A percentile compares a stretch with the other conserved stretches of the same genome.
These are phyloP conservation scores for Channa maculata DNA, from an alignment of 2,113 vertebrate species.

Conservation along the genomic window DNA sequence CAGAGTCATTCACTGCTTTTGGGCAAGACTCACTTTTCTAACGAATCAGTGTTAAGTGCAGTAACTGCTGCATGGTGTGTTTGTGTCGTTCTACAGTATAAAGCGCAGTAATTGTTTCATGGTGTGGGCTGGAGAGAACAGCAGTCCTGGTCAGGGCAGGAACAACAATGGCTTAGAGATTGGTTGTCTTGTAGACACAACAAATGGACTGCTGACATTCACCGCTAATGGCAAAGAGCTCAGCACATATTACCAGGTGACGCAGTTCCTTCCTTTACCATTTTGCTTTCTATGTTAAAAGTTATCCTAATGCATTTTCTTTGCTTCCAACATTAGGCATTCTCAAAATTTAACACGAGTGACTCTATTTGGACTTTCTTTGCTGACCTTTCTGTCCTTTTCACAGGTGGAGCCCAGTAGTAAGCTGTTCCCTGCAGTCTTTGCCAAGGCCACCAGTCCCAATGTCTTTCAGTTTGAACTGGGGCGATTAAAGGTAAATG, in stretches of 20 bases:
- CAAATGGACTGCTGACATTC: constrained; percentile 92
- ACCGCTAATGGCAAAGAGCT: constrained; percentile 96
- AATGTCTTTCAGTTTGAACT: constrained; percentile 97
- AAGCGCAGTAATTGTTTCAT: constrained; percentile 99
- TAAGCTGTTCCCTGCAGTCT: constrained; percentile 96
- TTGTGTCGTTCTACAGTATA: constrained; percentile 80
- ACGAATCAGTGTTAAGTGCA: no score
- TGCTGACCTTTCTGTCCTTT: not conserved
- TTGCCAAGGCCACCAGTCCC: constrained; percentile 95
- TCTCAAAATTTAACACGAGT: no score
- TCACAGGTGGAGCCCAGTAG: constrained; percentile 95
- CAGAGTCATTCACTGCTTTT: no score
- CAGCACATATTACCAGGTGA: constrained; percentile 93
- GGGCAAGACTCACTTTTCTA: no score
- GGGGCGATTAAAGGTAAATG: constrained; percentile 92
- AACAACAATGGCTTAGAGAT: constrained; percentile 96
- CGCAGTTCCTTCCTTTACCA: no score
- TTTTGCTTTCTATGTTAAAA: no score
- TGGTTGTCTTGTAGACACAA: constrained; percentile 91
- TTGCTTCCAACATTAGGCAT: no score
- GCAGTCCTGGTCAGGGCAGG: constrained; percentile 92
- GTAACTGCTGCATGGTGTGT: not conserved
- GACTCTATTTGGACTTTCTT: not conserved
- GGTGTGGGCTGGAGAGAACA: constrained; percentile 96
- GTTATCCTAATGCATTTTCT: no score